Base-by-base conservation (phyloP, 2,113 vertebrate genomes). In the Vimba vimba region DNA sequence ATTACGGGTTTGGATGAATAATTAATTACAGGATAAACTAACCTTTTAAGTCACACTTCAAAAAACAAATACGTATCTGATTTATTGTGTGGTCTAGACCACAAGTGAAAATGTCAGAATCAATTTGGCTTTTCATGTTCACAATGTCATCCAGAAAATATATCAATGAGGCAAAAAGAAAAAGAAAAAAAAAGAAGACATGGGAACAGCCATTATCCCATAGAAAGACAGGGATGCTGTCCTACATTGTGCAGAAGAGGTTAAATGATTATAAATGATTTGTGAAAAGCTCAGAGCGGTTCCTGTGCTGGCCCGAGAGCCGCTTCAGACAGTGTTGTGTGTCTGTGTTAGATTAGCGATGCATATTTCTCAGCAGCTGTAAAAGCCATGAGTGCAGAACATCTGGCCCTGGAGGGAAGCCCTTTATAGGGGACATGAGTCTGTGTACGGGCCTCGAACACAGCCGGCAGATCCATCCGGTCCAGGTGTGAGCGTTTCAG, bases 321-420 rank as follows among this genome's bases (percentile, higher is more conserved):
- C 15, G 4, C 17, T 52, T 19, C 52, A 55, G 52, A 55, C 52
- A 2, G 1, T 55, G 52, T 17, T 55, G 52, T 77, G 69, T 76
- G 83, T 5, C 89, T 91, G 92, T 74, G 27, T 87, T 76, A 87
- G 71, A 90, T 94, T 92, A 93, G 90, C 19, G 0, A 90, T 88
- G 90, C 91, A 89, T 90, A 87, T 89, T 91, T 91, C 66, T 52
- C 25, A 62, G 33, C 91, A 91, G 89, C 91, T 92, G 92, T 84
- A 21, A 86, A 86, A 91, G 21, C n/a, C 84, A 90, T 91, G 88
- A 78, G 57, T 7, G 81, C 47, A n/a, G 73, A 88, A 90, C 92
- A 94, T 93, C 90, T 93, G 93, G 92, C 47, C 71, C 68, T 79
- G 23, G 23, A 77, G 84, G 85, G 83, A 76, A 25, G 33, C 75